A percentile compares a stretch with the other conserved stretches of the same genome.
Conservation (phyloP, 2,888 invertebrate species). For the Hemaris fuciformis region DNA sequence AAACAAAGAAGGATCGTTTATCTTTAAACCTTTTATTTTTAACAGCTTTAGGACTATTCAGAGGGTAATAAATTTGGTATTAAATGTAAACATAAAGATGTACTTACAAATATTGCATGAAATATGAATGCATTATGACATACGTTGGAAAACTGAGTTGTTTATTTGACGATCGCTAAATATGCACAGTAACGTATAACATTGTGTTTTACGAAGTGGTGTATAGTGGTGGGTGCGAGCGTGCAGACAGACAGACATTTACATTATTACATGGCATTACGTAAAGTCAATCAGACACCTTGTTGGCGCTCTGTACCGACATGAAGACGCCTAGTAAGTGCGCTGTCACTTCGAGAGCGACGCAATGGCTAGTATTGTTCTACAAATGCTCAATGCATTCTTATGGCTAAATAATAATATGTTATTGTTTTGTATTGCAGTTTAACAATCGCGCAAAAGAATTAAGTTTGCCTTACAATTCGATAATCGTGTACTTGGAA, state of each 20-base stretch:
- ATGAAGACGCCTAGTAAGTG: conserved; percentile 9
- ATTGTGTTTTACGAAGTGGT: neutral
- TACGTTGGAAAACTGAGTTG: neutral
- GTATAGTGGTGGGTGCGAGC: neutral
- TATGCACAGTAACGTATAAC: neutral
- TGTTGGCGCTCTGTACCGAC: conserved; percentile 17
- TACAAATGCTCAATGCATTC: too few relatives aligned
- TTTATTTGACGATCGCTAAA: neutral
- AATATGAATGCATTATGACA: neutral
- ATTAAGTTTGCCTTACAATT: too few relatives aligned
- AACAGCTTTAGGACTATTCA: neutral
- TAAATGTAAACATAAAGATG: neutral
- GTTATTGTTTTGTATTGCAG: too few relatives aligned
- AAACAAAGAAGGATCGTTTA: neutral
- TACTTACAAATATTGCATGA: neutral
- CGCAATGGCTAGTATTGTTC: neutral
- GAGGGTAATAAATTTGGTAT: neutral
- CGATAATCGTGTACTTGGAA: too few relatives aligned
- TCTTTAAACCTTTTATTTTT: neutral
- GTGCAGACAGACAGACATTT: conserved; percentile 5
- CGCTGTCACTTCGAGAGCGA: conserved; percentile 1
- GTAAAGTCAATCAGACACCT: conserved; percentile 17
- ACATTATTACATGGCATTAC: conserved; percentile 16
- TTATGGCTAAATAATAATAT: too few relatives aligned
- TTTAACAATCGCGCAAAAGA: too few relatives aligned